Evolutionary conservation across 2,888 invertebrate genomes (phyloP), one percentile per base, ranked within the genome.

Genomic region (Branchipolynoe longqiensis): DNA sequence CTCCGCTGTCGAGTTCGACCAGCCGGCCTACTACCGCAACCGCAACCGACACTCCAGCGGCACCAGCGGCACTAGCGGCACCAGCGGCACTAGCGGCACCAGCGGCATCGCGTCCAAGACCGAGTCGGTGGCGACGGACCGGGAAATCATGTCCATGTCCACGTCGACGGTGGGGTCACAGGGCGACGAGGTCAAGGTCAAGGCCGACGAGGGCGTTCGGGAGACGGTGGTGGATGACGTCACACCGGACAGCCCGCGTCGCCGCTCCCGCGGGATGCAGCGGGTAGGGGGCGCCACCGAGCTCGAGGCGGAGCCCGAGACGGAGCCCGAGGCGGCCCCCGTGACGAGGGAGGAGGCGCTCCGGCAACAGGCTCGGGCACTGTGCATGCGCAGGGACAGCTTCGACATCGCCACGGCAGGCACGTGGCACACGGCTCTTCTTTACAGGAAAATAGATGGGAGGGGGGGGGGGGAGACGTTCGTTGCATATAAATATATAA

Each of bases 1-100:
- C 28, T 62, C 62, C 64, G 64, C 59, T 62, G 59, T 59, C 28
- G 83, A 83, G 40, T 58, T 83, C 62, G 83, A 83, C 40, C 83
- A 58, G 62, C 48, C 78, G 22, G n/a, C n/a, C n/a, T n/a, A n/a
- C n/a, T n/a, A n/a, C n/a, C 31, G 48, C 31, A 14, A 1, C 48
- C 41, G 78, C 12, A 78, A 78, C 48, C 78, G 78, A n/a, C 78
- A 78, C 28, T 41, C 78, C 12, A 48, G 48, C 22, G 78, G 78
- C 28, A 33, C 48, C 28, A 78, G 78, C 31, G 48, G 48, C 28
- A 2, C 31, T 18, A 78, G 78, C 78, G 48, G 48, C 25, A 28
- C 78, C 28, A 48, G 48, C 48, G 31, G 28, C 48, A 33, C 78
- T 2, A 33, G 28, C 48, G 28, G 48, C 2, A 48, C 41, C 14